Evolutionary conservation across 2,113 vertebrate genomes (phyloP).

Genomic region (Bombycilla garrulus): DNA sequence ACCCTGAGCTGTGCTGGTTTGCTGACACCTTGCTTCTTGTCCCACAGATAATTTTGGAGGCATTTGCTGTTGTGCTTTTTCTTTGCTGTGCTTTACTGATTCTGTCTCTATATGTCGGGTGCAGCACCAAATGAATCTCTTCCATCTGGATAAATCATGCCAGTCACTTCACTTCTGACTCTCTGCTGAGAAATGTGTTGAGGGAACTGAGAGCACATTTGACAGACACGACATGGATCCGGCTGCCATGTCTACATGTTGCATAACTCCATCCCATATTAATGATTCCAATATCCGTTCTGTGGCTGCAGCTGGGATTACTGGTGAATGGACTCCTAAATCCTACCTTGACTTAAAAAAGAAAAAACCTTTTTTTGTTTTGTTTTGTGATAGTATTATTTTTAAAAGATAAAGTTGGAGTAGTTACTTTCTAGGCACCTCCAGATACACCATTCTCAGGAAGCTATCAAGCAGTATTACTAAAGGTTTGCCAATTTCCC

Average conservation of each 20-base stretch:
- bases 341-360: neutral
- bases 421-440: neutral
- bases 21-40: neutral
- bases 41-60: neutral
- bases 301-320: neutral
- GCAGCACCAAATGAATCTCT: neutral
- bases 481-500: conserved; percentile 55
- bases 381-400: neutral
- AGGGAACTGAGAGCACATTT: neutral
- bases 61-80: neutral
- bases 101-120: neutral
- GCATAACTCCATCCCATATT: neutral
- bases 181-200: neutral
- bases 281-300: conserved; percentile 12
- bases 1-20: neutral
- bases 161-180: neutral
- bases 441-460: neutral
- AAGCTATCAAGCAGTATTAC: conserved; percentile 13
- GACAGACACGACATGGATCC: neutral
- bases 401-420: neutral
- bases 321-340: conserved; percentile 21
- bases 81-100: neutral
- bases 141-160: neutral
- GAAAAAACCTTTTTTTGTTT: neutral
- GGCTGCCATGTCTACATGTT: neutral